Conservation (phyloP, 2,888 invertebrate species). For the Tenthredo livida region DNA sequence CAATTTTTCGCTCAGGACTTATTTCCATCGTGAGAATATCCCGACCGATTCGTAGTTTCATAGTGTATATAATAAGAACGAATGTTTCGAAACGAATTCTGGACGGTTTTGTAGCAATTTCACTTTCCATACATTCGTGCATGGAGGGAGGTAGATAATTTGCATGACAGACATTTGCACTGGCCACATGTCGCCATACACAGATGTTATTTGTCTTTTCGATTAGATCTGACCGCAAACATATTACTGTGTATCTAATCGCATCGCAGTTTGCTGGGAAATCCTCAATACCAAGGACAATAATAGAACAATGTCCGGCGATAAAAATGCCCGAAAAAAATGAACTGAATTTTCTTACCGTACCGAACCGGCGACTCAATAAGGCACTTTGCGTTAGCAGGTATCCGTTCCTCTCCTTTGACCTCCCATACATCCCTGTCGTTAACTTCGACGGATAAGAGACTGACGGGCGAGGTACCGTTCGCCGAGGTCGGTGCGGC, state of each 20-base stretch:
- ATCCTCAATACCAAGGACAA: neutral
- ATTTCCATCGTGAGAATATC: neutral
- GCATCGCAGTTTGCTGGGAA: neutral
- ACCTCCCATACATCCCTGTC: slow-evolving; percentile 57
- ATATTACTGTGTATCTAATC: neutral
- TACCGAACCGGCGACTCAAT: slow-evolving; percentile 61
- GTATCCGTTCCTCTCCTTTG: slow-evolving; percentile 12
- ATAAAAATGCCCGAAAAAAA: neutral
- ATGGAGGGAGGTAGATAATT: neutral
- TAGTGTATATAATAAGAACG: neutral
- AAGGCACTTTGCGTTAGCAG: slow-evolving; percentile 55
- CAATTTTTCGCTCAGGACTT: neutral
- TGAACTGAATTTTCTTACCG: slow-evolving; percentile 56
- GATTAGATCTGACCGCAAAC: slow-evolving; percentile 3
- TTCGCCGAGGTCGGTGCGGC: neutral
- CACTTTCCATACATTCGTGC: neutral
- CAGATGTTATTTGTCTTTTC: neutral
- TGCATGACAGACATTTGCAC: neutral
- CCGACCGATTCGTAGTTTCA: neutral
- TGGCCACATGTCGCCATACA: neutral
- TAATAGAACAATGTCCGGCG: neutral
- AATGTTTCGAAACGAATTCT: neutral
- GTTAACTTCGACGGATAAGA: slow-evolving; percentile 55
- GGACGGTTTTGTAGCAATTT: neutral
- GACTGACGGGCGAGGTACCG: slow-evolving; percentile 24